phyloP scores from a whole-genome alignment of 2,113 vertebrate genomes.

The Pelvicachromis taeniatus region DNA sequence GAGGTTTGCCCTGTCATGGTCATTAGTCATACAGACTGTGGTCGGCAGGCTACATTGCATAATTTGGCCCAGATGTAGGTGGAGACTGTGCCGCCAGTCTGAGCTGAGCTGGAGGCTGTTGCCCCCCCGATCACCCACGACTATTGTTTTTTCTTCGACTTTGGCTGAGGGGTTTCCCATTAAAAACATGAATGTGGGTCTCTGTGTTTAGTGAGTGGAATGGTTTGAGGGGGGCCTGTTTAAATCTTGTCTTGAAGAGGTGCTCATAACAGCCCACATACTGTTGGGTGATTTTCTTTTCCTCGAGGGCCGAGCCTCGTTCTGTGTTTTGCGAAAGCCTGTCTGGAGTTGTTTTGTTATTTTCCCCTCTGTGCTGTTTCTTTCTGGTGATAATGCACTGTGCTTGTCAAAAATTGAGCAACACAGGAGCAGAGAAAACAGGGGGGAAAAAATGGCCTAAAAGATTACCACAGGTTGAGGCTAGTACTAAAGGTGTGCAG shows the following conservation, averaged over 20 bases:
- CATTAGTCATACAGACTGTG: constrained; percentile 53
- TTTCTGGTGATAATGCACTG: constrained; percentile 50
- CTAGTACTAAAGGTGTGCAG: constrained; percentile 1
- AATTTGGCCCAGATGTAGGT: constrained; percentile 60
- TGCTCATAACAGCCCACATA: neutral
- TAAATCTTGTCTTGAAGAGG: neutral
- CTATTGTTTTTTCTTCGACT: constrained; percentile 26
- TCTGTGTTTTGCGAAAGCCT: constrained; percentile 14
- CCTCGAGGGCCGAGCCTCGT: constrained; percentile 14
- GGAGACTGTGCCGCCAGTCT: constrained; percentile 24
- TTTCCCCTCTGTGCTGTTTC: neutral
- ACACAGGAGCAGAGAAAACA: neutral
- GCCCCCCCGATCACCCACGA: neutral
- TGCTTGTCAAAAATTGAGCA: constrained; percentile 51
- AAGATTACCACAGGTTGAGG: constrained; percentile 21
- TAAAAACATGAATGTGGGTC: neutral
- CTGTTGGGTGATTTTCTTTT: constrained; percentile 27
- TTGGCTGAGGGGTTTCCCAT: neutral
- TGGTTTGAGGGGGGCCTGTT: neutral
- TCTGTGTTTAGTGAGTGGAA: neutral
- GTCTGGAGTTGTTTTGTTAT: constrained; percentile 23
- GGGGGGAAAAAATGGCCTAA: neutral
- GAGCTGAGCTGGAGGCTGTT: constrained; percentile 2
- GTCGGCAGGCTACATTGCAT: constrained; percentile 31
- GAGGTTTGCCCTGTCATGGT: constrained; percentile 18